Percentiles rank a stretch among this genome's conserved stretches.
These are phyloP conservation scores for Agonopterix alstromeriana DNA, from an alignment of 2,888 invertebrate genomes.

Conservation along the genomic window DNA sequence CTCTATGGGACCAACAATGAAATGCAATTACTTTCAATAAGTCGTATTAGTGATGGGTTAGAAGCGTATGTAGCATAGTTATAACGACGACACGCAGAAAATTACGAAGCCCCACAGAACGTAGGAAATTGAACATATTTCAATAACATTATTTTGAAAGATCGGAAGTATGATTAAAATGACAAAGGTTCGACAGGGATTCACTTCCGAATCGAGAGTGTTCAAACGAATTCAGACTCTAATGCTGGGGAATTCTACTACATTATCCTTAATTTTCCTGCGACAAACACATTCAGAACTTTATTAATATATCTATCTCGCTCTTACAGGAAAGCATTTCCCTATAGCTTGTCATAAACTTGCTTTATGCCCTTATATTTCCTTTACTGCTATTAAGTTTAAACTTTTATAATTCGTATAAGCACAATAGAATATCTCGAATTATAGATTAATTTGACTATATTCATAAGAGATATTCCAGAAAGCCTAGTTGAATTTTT, in stretches of 20 bases:
- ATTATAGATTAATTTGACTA: no score
- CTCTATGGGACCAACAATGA: no score
- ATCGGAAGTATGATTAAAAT: slow-evolving; percentile 73
- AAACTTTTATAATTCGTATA: slow-evolving; percentile 16
- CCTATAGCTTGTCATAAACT: slow-evolving; percentile 31
- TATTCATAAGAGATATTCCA: no score
- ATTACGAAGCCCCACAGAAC: slow-evolving; percentile 51
- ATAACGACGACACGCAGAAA: slow-evolving; percentile 26
- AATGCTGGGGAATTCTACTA: slow-evolving; percentile 30
- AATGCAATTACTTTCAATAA: no score
- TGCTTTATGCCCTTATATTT: slow-evolving; percentile 32
- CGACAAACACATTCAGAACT: slow-evolving; percentile 26
- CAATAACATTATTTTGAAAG: slow-evolving; percentile 74
- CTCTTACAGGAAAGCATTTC: slow-evolving; percentile 30
- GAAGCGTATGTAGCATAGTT: slow-evolving; percentile 14
- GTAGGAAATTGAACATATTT: slow-evolving; percentile 75
- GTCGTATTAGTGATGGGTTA: slow-evolving; percentile 3
- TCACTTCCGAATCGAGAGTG: slow-evolving; percentile 30
- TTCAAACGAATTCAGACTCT: slow-evolving; percentile 46
- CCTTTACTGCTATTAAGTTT: slow-evolving; percentile 32
- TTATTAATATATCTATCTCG: slow-evolving; percentile 39
- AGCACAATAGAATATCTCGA: no score
- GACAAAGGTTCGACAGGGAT: slow-evolving; percentile 73
- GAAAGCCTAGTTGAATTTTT: no score
- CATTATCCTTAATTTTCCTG: slow-evolving; percentile 28